phyloP scores from a whole-genome alignment of 2,113 vertebrate species.

The Recurvirostra avosetta region DNA sequence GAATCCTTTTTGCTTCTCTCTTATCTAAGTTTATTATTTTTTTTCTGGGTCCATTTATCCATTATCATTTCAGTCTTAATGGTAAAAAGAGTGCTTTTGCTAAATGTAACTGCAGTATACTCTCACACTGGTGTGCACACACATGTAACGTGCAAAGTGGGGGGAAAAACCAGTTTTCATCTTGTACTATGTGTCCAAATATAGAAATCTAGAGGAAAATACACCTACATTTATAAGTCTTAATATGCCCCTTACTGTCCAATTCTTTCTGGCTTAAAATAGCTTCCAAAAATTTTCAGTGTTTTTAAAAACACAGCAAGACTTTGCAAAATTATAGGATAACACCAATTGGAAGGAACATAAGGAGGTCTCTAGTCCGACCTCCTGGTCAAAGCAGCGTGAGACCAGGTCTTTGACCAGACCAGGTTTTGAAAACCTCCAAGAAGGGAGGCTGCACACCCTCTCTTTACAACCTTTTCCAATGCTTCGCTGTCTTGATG shows the following conservation, averaged over 20 bases:
- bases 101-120: not conserved
- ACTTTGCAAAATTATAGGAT: not conserved
- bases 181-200: not conserved
- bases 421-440: not conserved
- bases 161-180: not conserved
- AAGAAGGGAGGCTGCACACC: not conserved
- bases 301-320: not conserved
- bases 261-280: not conserved
- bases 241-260: not conserved
- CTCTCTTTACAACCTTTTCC: not conserved
- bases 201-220: not conserved
- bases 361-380: not conserved
- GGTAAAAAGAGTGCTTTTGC: not conserved
- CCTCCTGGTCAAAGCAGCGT: not conserved
- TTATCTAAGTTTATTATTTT: not conserved
- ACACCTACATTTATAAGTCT: not conserved
- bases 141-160: accelerated
- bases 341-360: not conserved
- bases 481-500: not conserved
- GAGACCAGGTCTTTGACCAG: not conserved
- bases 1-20: not conserved
- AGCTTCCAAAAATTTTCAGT: not conserved
- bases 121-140: not conserved
- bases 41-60: not conserved
- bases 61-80: not conserved